Evolutionary conservation across 2,888 invertebrate genomes (phyloP), one percentile per base, ranked within the genome.

Genomic region (Ptilodon capucinus): DNA sequence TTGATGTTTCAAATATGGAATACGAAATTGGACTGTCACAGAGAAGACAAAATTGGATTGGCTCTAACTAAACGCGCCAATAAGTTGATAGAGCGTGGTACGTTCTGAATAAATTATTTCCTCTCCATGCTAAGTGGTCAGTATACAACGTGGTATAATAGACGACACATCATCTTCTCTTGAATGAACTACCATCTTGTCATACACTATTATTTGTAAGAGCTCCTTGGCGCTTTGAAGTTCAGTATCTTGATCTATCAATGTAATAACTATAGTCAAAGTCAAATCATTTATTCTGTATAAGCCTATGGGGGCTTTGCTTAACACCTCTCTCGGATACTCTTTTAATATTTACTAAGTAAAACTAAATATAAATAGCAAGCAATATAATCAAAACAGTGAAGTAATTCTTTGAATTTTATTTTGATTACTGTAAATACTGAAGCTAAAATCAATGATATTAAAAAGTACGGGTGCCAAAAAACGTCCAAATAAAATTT

Each of bases 81-180:
- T 54, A 47, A 54, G 39, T 44, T 52, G 45, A 55, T 49, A 70
- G 71, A 73, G 58, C 63, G 62, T 69, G 68, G 72, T 72, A 64
- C 59, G 71, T 68, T 75, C 74, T 81, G 79, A 87, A 89, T 84
- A 88, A 87, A 84, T 85, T 76, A 86, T 86, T 86, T 87, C 86
- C 86, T 86, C 81, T 79, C 68, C 49, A 62, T 74, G 66, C 76
- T 84, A 85, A 88, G 83, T 85, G 86, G 84, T 81, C 82, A 84
- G 71, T 74, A 65, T 71, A 82, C 82, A 86, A 82, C 79, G 75
- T 80, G 72, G 76, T 71, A 77, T 81, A 86, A 86, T 84, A 83
- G 81, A 85, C 81, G 84, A 81, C 76, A 79, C 80, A 79, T 82
- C 75, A n/a, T 79, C 80, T 83, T 86, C 84, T 64, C 63, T 64